A percentile compares a stretch with the other conserved stretches of the same genome.
phyloP scores from a whole-genome alignment of 1,140 invertebrate genomes.

The Caerostris darwini region DNA sequence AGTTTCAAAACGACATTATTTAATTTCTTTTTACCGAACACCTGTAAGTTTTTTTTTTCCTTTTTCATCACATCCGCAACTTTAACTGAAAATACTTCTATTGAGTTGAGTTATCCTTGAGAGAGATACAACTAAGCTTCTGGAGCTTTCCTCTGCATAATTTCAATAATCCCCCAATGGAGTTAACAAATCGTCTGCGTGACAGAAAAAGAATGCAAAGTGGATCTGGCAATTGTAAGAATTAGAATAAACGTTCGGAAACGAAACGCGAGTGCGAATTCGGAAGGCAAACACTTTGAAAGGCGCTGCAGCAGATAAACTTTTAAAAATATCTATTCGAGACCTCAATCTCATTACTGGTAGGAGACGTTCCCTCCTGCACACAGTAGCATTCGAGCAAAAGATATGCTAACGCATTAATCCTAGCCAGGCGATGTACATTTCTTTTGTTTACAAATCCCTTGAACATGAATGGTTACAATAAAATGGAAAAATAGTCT shows the following conservation, averaged over 20 bases:
- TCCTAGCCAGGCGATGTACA: not conserved
- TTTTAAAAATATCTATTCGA: slow-evolving; percentile 53
- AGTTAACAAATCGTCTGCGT: not conserved
- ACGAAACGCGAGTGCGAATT: not conserved
- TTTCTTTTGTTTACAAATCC: slow-evolving; percentile 74
- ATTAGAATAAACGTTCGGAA: slow-evolving; percentile 44
- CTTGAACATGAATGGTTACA: slow-evolving; percentile 39
- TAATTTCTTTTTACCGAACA: not conserved
- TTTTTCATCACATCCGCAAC: not conserved
- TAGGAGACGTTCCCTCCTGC: not conserved
- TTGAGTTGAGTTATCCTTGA: not conserved
- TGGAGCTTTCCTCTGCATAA: not conserved
- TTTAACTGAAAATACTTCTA: not conserved
- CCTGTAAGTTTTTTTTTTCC: not conserved
- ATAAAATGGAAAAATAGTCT: slow-evolving; percentile 57
- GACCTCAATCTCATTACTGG: slow-evolving; percentile 55
- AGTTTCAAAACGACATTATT: not conserved
- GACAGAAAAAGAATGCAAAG: not conserved
- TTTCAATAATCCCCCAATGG: slow-evolving; percentile 1
- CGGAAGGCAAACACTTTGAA: slow-evolving; percentile 46
- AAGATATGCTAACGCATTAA: slow-evolving; percentile 30
- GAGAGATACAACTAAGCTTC: not conserved
- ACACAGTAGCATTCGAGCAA: not conserved
- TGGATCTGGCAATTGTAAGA: slow-evolving; percentile 33
- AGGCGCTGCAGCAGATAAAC: slow-evolving; percentile 12